Percentiles rank a stretch among this genome's conserved stretches.
Evolutionary conservation across 2,888 invertebrate genomes (phyloP).

Genomic region (Cecidostiba fungosa): DNA sequence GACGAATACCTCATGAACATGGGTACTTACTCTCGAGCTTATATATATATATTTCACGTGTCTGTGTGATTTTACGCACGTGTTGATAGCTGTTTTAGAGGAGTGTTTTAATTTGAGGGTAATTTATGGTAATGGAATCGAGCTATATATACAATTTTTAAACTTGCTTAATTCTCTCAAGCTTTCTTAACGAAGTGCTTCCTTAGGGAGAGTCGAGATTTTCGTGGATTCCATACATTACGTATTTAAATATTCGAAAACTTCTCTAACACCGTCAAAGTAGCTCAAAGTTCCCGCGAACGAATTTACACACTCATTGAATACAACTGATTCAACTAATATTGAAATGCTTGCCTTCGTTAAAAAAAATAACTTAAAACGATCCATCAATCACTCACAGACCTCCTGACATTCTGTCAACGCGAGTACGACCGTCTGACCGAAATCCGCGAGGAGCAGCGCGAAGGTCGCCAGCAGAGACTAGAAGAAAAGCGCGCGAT

Average conservation of each 20-base stretch:
- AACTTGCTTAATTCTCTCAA: not conserved
- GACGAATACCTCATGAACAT: constrained; percentile 69
- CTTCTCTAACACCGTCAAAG: not conserved
- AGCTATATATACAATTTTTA: not conserved
- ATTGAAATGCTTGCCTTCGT: not conserved
- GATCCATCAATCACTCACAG: constrained; percentile 71
- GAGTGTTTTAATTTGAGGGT: not conserved
- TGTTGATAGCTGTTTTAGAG: not conserved
- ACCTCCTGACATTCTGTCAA: constrained; percentile 81
- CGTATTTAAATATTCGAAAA: constrained; percentile 15
- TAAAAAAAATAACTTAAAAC: not conserved
- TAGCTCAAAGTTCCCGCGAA: not conserved
- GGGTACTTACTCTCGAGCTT: constrained; percentile 56
- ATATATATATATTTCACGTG: not conserved
- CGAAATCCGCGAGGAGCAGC: constrained; percentile 80
- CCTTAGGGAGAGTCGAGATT: not conserved
- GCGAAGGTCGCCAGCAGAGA: constrained; percentile 79
- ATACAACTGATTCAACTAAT: not conserved
- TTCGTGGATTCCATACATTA: not conserved
- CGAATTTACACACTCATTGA: not conserved
- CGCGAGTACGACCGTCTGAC: constrained; percentile 79
- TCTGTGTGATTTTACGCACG: not conserved
- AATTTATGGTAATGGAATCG: not conserved
- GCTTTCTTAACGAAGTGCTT: constrained; percentile 1
- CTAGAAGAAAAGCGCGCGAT: constrained; percentile 80